Base-by-base conservation (phyloP, 2,888 invertebrate species). In the Drosophila monieri region DNA sequence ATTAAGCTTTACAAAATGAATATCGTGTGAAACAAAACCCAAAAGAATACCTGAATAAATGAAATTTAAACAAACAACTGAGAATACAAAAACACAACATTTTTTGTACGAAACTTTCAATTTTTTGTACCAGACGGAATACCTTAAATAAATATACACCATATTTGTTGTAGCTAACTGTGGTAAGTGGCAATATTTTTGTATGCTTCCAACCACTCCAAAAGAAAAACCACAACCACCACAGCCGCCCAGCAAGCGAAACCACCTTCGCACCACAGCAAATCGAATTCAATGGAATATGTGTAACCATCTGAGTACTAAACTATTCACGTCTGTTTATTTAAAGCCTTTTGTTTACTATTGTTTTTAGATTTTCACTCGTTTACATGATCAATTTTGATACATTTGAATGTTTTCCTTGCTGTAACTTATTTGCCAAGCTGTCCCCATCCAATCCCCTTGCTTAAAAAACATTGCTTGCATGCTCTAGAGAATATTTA, bases 181-280 rank as follows among this genome's bases (percentile, higher is more conserved):
- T 88, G 88, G 88, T 88, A 88, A 88, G 88, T 88, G 88, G 80
- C 76, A 77, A 86, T 10, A 70, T 74, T 84, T 78, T 84, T 77
- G 71, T 78, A 78, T 65, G 75, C 35, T 44, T 27, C 15, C 41
- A 37, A 72, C 55, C 23, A 60, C 37, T 43, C 30, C 44, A 55
- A 60, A 51, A 41, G 5, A 15, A 12, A 25, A 47, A 64, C 48
- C 58, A 44, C 43, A 57, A 35, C 46, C 21, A 37, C 35, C 62
- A 55, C 48, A 51, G 35, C 35, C 35, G 35, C 35, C 35, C 35
- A 35, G 35, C 32, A 32, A 32, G 32, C 51, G 37, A 56, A 56
- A 21, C 30, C 47, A 25, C 47, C 15, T 18, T 48, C 30, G 32
- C 64, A 61, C 27, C 25, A 55, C 37, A 6, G 14, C 10, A 15